These are phyloP conservation scores for Folsomia candida DNA, from an alignment of 2,888 invertebrate genomes.

Conservation along the genomic window DNA sequence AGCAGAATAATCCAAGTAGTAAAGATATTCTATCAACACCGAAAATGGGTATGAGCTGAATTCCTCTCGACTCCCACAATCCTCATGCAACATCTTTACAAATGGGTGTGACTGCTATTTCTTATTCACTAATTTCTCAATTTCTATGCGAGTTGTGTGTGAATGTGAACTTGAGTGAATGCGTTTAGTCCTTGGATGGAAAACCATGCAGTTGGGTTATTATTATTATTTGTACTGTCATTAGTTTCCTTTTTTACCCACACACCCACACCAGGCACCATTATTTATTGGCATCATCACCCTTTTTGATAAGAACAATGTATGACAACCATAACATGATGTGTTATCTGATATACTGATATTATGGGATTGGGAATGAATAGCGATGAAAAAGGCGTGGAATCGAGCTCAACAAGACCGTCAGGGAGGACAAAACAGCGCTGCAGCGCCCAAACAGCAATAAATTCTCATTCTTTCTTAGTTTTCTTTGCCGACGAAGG, in stretches of 20 bases:
- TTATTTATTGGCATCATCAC: neutral
- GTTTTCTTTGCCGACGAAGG: conserved; percentile 20
- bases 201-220: too few species aligned
- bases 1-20: conserved; percentile 73
- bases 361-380: neutral
- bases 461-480: conserved; percentile 28
- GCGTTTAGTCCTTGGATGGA: too few species aligned
- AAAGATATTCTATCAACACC: conserved; percentile 71
- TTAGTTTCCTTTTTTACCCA: too few species aligned
- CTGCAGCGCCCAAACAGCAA: conserved; percentile 14
- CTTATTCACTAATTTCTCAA: neutral
- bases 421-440: conserved; percentile 28
- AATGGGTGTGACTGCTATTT: neutral
- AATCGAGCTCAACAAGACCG: conserved; percentile 50
- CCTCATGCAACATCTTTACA: neutral
- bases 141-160: conserved; percentile 1
- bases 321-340: too few species aligned
- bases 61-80: neutral
- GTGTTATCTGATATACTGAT: neutral
- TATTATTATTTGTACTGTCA: too few species aligned
- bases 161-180: neutral
- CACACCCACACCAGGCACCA: neutral
- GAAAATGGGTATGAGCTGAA: conserved; percentile 68
- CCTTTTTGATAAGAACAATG: too few species aligned
- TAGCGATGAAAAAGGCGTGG: conserved; percentile 51